These are phyloP conservation scores for Elachura formosa DNA, from an alignment of 2,113 vertebrate species.

Conservation along the genomic window DNA sequence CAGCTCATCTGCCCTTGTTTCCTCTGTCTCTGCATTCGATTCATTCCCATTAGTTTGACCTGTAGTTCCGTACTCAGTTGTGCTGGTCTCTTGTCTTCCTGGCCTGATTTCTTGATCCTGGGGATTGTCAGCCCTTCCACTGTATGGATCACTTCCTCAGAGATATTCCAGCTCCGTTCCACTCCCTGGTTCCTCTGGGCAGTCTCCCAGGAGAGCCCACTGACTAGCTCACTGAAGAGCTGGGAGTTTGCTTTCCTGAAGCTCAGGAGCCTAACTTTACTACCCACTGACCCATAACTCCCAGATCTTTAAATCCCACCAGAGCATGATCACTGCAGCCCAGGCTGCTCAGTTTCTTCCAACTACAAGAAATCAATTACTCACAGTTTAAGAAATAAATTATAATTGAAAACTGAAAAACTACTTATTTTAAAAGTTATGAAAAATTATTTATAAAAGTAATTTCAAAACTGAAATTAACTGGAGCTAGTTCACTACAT, in stretches of 20 bases:
- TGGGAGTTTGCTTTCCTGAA: background rate
- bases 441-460: too few species aligned
- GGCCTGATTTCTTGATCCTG: background rate
- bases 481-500: background rate
- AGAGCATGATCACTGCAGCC: background rate
- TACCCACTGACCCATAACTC: background rate
- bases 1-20: background rate
- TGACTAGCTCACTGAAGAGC: background rate
- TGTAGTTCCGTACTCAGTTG: accelerated
- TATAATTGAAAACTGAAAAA: too few species aligned
- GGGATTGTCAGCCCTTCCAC: background rate
- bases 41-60: background rate
- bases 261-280: background rate
- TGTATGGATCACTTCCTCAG: background rate
- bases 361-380: background rate
- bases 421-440: too few species aligned
- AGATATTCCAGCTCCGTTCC: background rate
- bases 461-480: background rate
- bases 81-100: background rate
- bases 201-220: too few species aligned
- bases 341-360: background rate
- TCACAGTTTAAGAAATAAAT: background rate
- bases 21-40: background rate
- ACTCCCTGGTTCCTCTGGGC: background rate
- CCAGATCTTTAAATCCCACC: background rate